phyloP scores from a whole-genome alignment of 2,797 vertebrate genomes.

The Arctocebus calabarensis region DNA sequence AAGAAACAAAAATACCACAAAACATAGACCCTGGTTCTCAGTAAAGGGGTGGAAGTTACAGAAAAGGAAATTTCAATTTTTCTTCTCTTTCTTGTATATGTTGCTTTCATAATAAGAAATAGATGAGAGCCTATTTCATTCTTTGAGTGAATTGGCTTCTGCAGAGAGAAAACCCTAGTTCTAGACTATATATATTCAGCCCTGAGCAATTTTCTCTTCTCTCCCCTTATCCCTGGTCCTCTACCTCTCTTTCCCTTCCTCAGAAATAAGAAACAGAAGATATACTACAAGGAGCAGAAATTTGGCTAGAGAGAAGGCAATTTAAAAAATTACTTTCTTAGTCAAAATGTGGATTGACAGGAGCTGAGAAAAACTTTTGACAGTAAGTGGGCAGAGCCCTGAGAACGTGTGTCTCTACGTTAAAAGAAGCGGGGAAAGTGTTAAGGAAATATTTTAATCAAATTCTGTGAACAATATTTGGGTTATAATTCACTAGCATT shows the following conservation, averaged over 20 bases:
- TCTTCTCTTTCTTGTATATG: not conserved
- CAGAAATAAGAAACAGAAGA: not conserved
- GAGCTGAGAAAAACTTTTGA: not conserved
- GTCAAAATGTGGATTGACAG: not conserved
- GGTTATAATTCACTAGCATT: not conserved
- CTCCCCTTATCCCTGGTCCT: fast-evolving
- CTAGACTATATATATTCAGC: not conserved
- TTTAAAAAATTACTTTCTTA: conserved; percentile 17
- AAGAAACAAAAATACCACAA: not conserved
- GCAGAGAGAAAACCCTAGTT: not conserved
- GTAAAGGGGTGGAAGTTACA: fast-evolving
- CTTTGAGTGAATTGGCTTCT: not conserved
- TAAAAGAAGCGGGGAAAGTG: not conserved
- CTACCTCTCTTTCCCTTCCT: too few species aligned
- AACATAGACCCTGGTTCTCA: not conserved
- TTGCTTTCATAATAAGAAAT: not conserved
- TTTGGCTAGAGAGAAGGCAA: not conserved
- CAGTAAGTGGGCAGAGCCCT: not conserved
- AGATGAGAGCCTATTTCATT: not conserved
- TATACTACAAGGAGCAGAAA: not conserved
- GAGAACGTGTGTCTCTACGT: not conserved
- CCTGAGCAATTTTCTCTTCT: not conserved
- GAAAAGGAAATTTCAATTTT: not conserved
- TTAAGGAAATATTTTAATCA: not conserved
- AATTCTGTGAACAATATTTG: conserved; percentile 15